A percentile compares a stretch with the other conserved stretches of the same genome.
Evolutionary conservation across 2,888 invertebrate genomes (phyloP).

Genomic region (Tribolium freemani): DNA sequence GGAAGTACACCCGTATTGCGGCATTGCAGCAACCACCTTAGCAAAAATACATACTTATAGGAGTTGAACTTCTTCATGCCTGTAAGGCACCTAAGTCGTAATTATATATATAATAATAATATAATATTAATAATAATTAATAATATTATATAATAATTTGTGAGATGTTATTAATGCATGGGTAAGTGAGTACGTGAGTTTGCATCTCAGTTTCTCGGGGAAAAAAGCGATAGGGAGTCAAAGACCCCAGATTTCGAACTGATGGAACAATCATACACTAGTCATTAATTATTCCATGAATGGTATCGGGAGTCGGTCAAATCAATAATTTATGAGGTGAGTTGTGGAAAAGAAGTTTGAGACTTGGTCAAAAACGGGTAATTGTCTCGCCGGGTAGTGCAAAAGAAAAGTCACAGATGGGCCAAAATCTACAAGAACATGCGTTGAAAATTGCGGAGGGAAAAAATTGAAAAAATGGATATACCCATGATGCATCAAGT

Average conservation of each 20-base stretch:
- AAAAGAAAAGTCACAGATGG: not conserved
- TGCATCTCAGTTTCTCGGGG: not conserved
- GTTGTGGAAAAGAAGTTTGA: not conserved
- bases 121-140: too few species aligned
- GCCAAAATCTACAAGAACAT: constrained; percentile 13
- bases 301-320: not conserved
- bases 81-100: not conserved
- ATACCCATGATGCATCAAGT: constrained; percentile 47
- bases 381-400: constrained; percentile 1
- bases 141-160: too few species aligned
- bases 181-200: not conserved
- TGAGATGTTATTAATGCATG: not conserved
- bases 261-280: constrained; percentile 9
- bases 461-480: constrained; percentile 26
- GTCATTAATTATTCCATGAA: constrained; percentile 17
- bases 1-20: too few species aligned
- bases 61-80: not conserved
- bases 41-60: not conserved
- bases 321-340: not conserved
- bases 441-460: not conserved
- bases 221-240: not conserved
- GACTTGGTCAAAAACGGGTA: not conserved
- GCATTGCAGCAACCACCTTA: constrained; percentile 15
- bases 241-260: not conserved
- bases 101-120: too few species aligned